These are phyloP conservation scores for Malacoctenus gilli DNA, from an alignment of 2,797 vertebrate species.

Conservation along the genomic window DNA sequence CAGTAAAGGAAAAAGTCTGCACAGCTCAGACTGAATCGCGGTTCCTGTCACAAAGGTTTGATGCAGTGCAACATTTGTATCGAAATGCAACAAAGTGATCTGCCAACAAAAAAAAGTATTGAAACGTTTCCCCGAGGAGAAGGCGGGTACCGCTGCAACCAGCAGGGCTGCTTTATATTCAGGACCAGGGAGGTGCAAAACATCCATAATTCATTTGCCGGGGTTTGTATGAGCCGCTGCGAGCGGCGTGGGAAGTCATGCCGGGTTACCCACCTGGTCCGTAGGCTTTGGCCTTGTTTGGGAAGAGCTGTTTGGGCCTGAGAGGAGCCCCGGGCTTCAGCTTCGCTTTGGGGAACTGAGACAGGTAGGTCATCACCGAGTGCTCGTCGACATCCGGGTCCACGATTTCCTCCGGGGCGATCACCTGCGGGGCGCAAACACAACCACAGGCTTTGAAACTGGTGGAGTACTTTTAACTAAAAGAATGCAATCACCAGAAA, in stretches of 20 bases:
- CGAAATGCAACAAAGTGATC: neutral
- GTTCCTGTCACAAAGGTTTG: constrained; percentile 1
- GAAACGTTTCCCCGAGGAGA: neutral
- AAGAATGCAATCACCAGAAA: neutral
- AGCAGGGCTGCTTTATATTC: constrained; percentile 14
- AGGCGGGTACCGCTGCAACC: neutral
- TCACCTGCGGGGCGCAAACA: constrained; percentile 81
- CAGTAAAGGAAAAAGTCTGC: neutral
- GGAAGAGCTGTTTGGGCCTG: constrained; percentile 85
- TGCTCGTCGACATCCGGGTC: constrained; percentile 95
- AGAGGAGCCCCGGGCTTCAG: constrained; percentile 91
- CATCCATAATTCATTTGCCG: constrained; percentile 15
- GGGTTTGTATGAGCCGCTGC: constrained; percentile 9
- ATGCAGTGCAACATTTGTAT: neutral
- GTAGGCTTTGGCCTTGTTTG: constrained; percentile 89
- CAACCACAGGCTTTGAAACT: neutral
- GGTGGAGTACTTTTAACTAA: neutral
- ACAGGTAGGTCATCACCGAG: constrained; percentile 96
- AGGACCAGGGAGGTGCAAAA: constrained; percentile 5
- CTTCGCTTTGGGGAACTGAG: constrained; percentile 95
- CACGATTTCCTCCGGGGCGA: constrained; percentile 94
- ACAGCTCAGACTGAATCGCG: neutral
- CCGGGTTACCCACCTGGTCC: constrained; percentile 84
- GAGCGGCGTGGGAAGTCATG: constrained; percentile 4
- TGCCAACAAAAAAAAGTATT: neutral